A percentile compares a stretch with the other conserved stretches of the same genome.
These are phyloP conservation scores for Drosophila meridiana DNA, from an alignment of 2,888 invertebrate species.

Conservation along the genomic window DNA sequence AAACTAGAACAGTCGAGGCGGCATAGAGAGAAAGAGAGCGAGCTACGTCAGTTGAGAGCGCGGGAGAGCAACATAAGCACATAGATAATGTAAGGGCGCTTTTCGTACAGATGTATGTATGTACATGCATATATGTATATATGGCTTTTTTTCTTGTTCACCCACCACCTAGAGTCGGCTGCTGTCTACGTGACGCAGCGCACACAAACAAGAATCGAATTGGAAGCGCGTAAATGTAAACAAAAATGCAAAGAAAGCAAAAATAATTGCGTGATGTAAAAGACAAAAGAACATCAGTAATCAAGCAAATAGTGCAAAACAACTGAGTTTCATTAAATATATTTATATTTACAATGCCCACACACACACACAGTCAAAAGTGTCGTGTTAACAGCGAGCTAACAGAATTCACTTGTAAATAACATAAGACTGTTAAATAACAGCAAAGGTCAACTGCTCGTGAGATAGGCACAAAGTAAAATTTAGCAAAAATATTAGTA, in stretches of 20 bases:
- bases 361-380: background rate
- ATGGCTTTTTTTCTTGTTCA: constrained; percentile 8
- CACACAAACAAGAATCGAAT: constrained; percentile 50
- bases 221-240: constrained; percentile 53
- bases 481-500: constrained; percentile 2
- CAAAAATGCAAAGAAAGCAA: constrained; percentile 32
- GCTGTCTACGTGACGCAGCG: constrained; percentile 66
- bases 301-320: background rate
- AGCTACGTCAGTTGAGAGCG: constrained; percentile 6
- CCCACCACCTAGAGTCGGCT: constrained; percentile 9
- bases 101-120: background rate
- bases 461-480: background rate
- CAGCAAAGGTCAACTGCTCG: constrained; percentile 6
- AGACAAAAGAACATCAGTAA: constrained; percentile 18
- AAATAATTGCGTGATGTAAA: constrained; percentile 27
- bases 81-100: constrained; percentile 55
- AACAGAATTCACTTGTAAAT: background rate
- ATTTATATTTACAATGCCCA: constrained; percentile 3
- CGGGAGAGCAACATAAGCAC: constrained; percentile 30
- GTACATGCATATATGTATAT: background rate
- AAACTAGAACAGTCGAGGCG: constrained; percentile 18
- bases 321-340: background rate
- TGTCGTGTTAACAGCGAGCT: constrained; percentile 6
- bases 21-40: background rate
- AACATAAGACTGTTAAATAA: constrained; percentile 3